Evolutionary conservation across 2,797 vertebrate species (phyloP), one percentile per base, ranked within the genome.

Genomic region (Lepilemur septentrionalis): DNA sequence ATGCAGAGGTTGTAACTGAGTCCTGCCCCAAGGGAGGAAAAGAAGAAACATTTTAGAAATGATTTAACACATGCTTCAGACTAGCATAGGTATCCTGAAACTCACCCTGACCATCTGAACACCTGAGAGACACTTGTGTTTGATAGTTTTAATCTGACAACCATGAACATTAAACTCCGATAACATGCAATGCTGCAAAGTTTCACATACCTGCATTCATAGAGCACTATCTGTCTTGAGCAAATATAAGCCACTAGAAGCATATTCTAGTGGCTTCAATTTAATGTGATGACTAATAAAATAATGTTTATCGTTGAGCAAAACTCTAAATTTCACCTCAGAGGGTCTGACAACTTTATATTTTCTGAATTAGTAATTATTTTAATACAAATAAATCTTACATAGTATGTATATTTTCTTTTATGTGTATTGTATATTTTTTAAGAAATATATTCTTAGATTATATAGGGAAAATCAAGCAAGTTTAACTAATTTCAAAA

Each of bases 331-430:
- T 46, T 79, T 14, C 30, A 63, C 20, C 13, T 92, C 28, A 23
- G 52, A 61, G 11, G 1, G 78, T 78, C 65, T 48, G 35, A 70
- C 12, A 81, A 9, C 69, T 95, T 72, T 50, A 15, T 76, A 84
- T 91, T 92, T 94, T 32, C 28, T 43, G 48, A 96, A 69, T 89
- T 85, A 80, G 83, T 89, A 48, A 50, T 43, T 55, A 61, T n/a
- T 22, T 82, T 87, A 50, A 69, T 65, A 38, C 1, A 73, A 52
- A 69, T 35, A 79, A 59, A 88, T 59, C 38, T 72, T 72, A 46
- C 4, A 10, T 22, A 67, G 70, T 57, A 79, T 70, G 17, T 65
- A 67, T 1, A 32, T 87, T 75, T 89, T 82, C 7, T 67, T 93
- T 93, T 67, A 57, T 75, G 1, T 32, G 9, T 72, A 52, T 63